Evolutionary conservation across 64 coral and sea anemone species (phyloP).

Genomic region (Dendronephthya gigantea): DNA sequence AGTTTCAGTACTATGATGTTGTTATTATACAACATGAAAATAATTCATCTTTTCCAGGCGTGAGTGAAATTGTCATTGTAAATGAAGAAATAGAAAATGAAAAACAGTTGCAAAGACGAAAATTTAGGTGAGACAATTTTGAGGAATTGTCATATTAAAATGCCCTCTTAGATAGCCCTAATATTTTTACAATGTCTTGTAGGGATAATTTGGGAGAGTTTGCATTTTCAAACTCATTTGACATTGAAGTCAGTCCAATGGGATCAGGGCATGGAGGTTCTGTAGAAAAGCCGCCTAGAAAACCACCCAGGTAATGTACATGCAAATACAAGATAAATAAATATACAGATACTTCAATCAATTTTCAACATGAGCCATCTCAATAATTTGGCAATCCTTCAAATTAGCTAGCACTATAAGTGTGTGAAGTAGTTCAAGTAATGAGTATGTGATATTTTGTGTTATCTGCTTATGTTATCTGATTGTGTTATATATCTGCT

Average conservation of each 20-base stretch:
- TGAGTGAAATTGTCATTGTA: constrained; percentile 95
- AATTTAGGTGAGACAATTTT: neutral
- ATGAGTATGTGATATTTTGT: no score
- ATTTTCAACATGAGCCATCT: no score
- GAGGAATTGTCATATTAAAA: no score
- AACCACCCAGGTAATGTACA: neutral
- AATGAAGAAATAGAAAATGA: constrained; percentile 97
- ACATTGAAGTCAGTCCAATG: constrained; percentile 83
- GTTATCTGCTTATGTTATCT: no score
- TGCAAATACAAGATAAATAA: neutral
- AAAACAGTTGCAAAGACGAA: constrained; percentile 52
- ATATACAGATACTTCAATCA: neutral
- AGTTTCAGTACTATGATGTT: no score
- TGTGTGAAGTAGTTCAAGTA: no score
- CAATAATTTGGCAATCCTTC: no score
- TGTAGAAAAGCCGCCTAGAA: neutral
- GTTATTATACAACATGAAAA: neutral
- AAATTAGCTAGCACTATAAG: no score
- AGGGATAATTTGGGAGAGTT: neutral
- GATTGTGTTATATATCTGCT: no score
- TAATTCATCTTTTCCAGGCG: constrained; percentile 22
- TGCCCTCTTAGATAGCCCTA: no score
- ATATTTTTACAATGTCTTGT: neutral
- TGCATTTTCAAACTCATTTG: constrained; percentile 70
- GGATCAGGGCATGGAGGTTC: neutral